Evolutionary conservation across 2,888 invertebrate genomes (phyloP).

Genomic region (Tortrix viridana): DNA sequence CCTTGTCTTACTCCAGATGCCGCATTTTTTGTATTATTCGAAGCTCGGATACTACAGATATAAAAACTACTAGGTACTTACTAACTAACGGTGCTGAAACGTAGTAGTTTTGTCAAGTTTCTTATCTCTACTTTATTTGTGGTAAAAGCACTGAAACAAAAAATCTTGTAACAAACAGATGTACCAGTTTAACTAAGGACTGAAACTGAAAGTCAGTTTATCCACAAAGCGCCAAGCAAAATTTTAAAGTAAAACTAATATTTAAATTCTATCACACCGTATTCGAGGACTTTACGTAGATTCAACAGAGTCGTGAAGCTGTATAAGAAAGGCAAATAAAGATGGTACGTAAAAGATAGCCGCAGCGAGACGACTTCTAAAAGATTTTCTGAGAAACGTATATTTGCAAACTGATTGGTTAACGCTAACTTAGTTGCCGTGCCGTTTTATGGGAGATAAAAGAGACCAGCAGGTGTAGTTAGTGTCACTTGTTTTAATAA

Average conservation of each 20-base stretch:
- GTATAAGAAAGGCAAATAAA: constrained; percentile 2
- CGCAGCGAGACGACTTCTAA: not conserved
- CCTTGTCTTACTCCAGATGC: too few relatives aligned
- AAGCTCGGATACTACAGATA: too few relatives aligned
- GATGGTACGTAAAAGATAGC: not conserved
- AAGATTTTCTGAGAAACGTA: not conserved
- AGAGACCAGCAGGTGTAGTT: not conserved
- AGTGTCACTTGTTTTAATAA: too few relatives aligned
- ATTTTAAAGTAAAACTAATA: constrained; percentile 35
- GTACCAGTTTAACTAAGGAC: constrained; percentile 22
- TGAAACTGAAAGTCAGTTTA: constrained; percentile 23
- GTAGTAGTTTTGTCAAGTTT: too few relatives aligned
- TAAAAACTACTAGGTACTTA: too few relatives aligned
- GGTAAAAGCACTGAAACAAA: too few relatives aligned
- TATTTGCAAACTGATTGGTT: not conserved
- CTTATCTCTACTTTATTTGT: too few relatives aligned
- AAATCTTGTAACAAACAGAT: not conserved
- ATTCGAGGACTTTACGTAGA: constrained; percentile 26
- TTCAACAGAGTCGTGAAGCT: constrained; percentile 25
- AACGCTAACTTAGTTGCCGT: constrained; percentile 10
- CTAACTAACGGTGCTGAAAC: too few relatives aligned
- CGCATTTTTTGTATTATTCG: too few relatives aligned
- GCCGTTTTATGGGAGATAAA: not conserved
- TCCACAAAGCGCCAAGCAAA: constrained; percentile 16
- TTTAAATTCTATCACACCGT: constrained; percentile 30